Evolutionary conservation across 1,140 invertebrate genomes (phyloP), one percentile per base, ranked within the genome.

Genomic region (Calosoma granatense): DNA sequence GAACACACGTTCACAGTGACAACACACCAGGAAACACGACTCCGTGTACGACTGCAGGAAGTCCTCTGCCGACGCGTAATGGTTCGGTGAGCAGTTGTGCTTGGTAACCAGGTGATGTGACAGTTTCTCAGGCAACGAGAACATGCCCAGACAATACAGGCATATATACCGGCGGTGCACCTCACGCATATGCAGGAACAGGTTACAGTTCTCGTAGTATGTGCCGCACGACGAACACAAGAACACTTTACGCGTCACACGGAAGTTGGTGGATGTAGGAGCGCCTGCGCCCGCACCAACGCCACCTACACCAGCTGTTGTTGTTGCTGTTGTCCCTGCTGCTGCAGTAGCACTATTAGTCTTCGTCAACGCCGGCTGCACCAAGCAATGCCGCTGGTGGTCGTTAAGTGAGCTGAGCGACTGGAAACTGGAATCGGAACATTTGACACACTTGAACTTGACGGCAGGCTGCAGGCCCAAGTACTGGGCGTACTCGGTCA

Each of bases 201-300:
- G 72, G 72, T 89, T 87, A 85, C 87, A 90, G 61, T 86, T 86
- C 71, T 89, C 86, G 72, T 87, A 88, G 62, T 89, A 88, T 1
- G 81, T 86, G 20, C 81, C 83, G 69, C 88, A 91, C 0, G 83
- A 82, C 9, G 84, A 83, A 67, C 88, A 91, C 14, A 87, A 68
- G 61, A 85, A 89, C 55, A 87, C 86, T 72, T 86, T 86, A 47
- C 84, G 73, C 19, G 82, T 83, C n/a, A 82, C 79, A 64, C 80
- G 78, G 53, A 81, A 82, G 65, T 78, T 81, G 14, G 74, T 74
- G 39, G 70, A 65, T 21, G 65, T 63, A 41, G 60, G 63, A 51
- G 30, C 62, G 58, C 62, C 73, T 64, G 56, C 64, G 65, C 57
- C 67, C 47, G 64, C 63, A 58, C 62, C 73, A 63, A 56, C 64